Evolutionary conservation across 2,888 invertebrate species (phyloP), one percentile per base, ranked within the genome.

Genomic region (Mellilla xanthometata): DNA sequence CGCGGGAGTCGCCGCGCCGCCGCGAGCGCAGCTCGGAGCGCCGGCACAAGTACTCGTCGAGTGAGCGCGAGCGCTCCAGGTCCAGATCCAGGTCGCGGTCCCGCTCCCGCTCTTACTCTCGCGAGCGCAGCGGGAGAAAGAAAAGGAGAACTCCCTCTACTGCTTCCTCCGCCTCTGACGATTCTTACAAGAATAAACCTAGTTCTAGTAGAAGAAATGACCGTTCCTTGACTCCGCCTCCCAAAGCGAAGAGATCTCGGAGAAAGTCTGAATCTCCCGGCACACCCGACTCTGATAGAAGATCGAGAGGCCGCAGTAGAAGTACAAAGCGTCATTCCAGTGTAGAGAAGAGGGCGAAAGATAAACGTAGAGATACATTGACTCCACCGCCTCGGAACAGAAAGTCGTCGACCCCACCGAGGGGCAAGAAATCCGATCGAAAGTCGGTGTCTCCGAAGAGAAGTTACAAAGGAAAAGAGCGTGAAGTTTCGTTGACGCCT

Each of bases 31-130:
- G 81, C 52, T 66, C 62, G 35, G 69, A 76, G 15, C 62, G 73
- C 49, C 67, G 66, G 22, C 66, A 64, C 12, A 80, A 77, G 42
- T 86, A 86, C 63, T 78, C 80, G 13, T 83, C 85, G 3, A 84
- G 87, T 64, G 82, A 77, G 27, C 64, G 72, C 12, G 80, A 83
- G 0, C 79, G 75, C 38, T 81, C 79, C 15, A 15, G 15, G 15
- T 15, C n/a, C n/a, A 19, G 19, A 19, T 19, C 19, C 6, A 19
- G 19, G 19, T 81, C 83, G 0, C 78, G 75, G 35, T 81, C 79
- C 11, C 65, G 78, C 12, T 82, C 83, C 11, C 67, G 68, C 30
- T 83, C 83, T 12, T 78, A 76, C 56, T 74, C 80, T 9, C 65
- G 65, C 31, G 68, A 74, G 6, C 73, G 61, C 45, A 69, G 43